phyloP scores from a whole-genome alignment of 2,797 vertebrate species.

The Percopsis omiscomaycus region DNA sequence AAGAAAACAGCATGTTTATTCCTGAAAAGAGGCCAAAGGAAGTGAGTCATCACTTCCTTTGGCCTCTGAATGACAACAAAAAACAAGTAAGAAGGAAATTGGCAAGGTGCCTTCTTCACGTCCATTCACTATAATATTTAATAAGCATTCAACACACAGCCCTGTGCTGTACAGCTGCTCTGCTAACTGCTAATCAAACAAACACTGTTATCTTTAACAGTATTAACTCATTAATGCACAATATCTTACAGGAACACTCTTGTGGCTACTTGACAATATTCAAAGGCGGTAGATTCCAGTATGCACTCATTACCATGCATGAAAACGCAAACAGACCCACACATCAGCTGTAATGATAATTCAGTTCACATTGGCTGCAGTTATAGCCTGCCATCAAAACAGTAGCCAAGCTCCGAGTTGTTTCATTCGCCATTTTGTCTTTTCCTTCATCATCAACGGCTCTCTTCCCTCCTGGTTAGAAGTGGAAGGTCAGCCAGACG shows the following conservation, averaged over 20 bases:
- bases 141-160: background rate
- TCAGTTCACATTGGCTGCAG: background rate
- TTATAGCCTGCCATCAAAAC: background rate
- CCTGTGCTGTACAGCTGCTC: background rate
- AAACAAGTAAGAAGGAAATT: conserved; percentile 15
- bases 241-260: background rate
- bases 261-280: background rate
- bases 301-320: background rate
- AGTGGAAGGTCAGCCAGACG: conserved; percentile 97
- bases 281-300: background rate
- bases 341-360: background rate
- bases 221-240: background rate
- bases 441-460: background rate
- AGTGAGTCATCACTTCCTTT: conserved; percentile 26
- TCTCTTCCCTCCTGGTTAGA: conserved; percentile 68
- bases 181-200: background rate
- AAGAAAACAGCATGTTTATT: conserved; percentile 29
- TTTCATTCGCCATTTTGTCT: background rate
- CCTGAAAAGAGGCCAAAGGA: conserved; percentile 33
- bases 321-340: background rate
- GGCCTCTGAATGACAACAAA: conserved; percentile 5
- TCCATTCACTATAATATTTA: background rate
- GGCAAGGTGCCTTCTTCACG: conserved; percentile 13
- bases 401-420: background rate
- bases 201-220: background rate